These are phyloP conservation scores for Rhagonycha fulva DNA, from an alignment of 2,888 invertebrate genomes.

Conservation along the genomic window DNA sequence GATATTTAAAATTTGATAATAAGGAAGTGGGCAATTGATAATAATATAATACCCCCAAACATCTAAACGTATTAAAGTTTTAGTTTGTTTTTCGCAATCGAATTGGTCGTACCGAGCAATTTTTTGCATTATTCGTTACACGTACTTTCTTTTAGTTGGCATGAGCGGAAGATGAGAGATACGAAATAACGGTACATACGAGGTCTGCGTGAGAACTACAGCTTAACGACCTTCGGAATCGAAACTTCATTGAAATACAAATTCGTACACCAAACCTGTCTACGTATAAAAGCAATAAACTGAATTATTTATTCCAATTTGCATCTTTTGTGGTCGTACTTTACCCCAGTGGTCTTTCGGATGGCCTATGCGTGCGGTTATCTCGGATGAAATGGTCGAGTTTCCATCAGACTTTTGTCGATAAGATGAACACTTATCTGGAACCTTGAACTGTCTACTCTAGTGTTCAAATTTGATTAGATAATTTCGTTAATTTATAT, in stretches of 20 bases:
- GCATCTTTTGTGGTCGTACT: background rate
- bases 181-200: slow-evolving; percentile 10
- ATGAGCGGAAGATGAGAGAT: slow-evolving; percentile 8
- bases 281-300: background rate
- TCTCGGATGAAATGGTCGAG: background rate
- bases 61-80: background rate
- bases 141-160: background rate
- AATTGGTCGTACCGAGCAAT: background rate
- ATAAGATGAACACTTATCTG: background rate
- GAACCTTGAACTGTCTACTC: background rate
- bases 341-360: background rate
- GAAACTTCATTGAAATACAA: slow-evolving; percentile 14
- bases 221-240: slow-evolving; percentile 15
- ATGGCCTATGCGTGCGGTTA: background rate
- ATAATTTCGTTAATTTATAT: background rate
- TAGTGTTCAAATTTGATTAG: background rate
- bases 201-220: slow-evolving; percentile 13
- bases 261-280: slow-evolving; percentile 2
- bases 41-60: background rate
- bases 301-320: slow-evolving; percentile 3
- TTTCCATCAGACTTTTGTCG: background rate
- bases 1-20: background rate
- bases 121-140: slow-evolving; percentile 1
- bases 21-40: background rate
- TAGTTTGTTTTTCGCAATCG: background rate